Conservation (phyloP, 2,113 vertebrate species). For the Actinemys pallida region DNA sequence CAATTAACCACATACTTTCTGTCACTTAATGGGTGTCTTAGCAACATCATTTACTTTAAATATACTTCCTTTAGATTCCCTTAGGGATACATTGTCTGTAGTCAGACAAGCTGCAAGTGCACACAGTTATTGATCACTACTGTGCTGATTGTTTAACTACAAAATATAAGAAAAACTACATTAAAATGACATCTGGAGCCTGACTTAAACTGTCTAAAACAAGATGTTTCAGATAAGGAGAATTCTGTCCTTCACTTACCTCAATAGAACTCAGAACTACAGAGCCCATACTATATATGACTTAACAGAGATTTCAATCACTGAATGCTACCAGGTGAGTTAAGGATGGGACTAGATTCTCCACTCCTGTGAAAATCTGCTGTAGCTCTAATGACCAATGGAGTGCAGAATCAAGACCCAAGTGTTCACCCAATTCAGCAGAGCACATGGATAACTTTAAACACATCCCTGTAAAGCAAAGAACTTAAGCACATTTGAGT, state of each 20-base stretch:
- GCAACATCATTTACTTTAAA: slow-evolving; percentile 52
- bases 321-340: neutral
- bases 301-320: neutral
- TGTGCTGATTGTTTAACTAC: slow-evolving; percentile 3
- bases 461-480: neutral
- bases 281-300: neutral
- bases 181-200: neutral
- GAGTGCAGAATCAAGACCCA: neutral
- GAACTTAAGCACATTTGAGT: neutral
- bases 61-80: neutral
- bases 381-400: neutral
- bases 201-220: neutral
- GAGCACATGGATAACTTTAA: neutral
- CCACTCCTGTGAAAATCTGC: neutral
- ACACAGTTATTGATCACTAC: slow-evolving; percentile 39
- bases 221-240: slow-evolving; percentile 19
- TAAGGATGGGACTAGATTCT: neutral
- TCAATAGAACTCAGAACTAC: neutral
- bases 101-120: slow-evolving; percentile 43
- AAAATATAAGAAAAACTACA: neutral
- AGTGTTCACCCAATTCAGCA: neutral
- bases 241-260: neutral
- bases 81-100: slow-evolving; percentile 32
- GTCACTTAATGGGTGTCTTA: slow-evolving; percentile 50
- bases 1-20: slow-evolving; percentile 59